Conservation (phyloP, 2,888 invertebrate species). For the Ischnura elegans region DNA sequence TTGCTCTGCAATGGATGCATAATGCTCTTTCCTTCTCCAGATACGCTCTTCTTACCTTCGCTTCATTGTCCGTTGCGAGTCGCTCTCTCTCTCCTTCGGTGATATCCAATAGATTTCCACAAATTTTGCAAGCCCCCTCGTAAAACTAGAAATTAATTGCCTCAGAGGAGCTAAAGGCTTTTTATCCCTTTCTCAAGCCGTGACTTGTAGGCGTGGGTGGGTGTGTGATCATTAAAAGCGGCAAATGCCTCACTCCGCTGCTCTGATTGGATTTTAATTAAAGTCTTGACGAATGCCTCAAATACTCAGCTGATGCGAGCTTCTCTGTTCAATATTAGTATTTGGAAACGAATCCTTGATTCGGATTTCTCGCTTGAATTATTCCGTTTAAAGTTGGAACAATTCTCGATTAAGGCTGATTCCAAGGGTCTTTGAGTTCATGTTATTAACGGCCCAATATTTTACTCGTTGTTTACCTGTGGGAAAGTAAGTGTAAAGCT, state of each 20-base stretch:
- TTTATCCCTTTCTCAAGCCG: neutral
- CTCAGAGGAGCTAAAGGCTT: neutral
- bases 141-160: conserved; percentile 15
- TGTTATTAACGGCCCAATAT: neutral
- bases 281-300: neutral
- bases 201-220: neutral
- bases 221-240: neutral
- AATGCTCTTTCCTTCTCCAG: neutral
- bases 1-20: neutral
- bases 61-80: conserved; percentile 1
- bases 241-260: neutral
- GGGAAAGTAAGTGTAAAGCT: too few species aligned
- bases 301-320: neutral
- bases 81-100: neutral
- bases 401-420: neutral
- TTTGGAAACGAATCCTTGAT: neutral
- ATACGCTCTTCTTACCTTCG: neutral
- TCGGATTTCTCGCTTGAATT: neutral
- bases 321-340: neutral
- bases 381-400: neutral
- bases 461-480: too few species aligned
- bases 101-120: conserved; percentile 15
- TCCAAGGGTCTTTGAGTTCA: neutral
- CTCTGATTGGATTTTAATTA: conserved; percentile 27
- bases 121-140: neutral